phyloP scores from a whole-genome alignment of 1,140 invertebrate species.

The Drosophila novamexicana region DNA sequence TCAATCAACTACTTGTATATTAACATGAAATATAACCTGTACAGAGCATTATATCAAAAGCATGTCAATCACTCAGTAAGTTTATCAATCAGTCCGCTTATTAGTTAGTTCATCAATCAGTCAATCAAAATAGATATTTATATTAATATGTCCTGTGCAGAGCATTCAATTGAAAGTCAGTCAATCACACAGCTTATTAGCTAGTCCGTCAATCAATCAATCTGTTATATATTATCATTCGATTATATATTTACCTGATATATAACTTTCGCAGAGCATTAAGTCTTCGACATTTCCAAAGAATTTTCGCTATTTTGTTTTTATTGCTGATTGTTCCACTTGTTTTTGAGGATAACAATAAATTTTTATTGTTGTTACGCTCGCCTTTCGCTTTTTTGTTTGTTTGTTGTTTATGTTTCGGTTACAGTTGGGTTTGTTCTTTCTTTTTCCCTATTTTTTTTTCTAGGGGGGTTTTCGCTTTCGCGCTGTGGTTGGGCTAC shows the following conservation, averaged over 20 bases:
- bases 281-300: neutral
- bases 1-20: neutral
- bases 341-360: constrained; percentile 74
- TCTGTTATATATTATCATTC: neutral
- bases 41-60: too few species aligned
- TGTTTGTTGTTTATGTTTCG: constrained; percentile 57
- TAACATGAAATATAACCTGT: too few species aligned
- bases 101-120: too few species aligned
- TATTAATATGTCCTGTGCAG: too few species aligned
- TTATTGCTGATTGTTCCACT: constrained; percentile 81
- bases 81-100: too few species aligned
- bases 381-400: constrained; percentile 50
- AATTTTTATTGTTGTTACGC: constrained; percentile 75
- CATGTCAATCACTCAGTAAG: too few species aligned
- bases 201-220: too few species aligned
- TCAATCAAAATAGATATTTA: neutral
- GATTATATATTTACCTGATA: too few species aligned
- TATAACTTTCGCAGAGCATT: constrained; percentile 10
- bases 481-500: neutral
- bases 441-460: constrained; percentile 9
- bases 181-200: too few species aligned
- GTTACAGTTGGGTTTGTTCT: constrained; percentile 32
- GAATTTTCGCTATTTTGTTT: constrained; percentile 41
- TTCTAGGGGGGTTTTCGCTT: constrained; percentile 21
- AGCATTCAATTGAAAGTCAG: too few species aligned